Evolutionary conservation across 2,113 vertebrate species (phyloP).

Genomic region (Nesoenas mayeri): DNA sequence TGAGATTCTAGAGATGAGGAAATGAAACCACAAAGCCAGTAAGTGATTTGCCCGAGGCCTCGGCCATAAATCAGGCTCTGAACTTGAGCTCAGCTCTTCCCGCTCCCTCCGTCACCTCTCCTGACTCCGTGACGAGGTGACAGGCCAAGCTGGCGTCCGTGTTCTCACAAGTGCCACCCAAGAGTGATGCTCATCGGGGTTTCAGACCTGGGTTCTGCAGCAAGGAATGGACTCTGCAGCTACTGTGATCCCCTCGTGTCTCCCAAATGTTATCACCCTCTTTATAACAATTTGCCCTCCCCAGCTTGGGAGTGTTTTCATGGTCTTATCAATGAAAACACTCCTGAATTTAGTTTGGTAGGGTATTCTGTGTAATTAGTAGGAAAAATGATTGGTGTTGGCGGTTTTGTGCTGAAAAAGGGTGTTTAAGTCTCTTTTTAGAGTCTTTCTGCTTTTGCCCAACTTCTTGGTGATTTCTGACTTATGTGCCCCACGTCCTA

Average conservation of each 20-base stretch:
- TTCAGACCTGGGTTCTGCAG: background rate
- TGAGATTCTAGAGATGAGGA: constrained; percentile 21
- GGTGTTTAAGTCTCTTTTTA: background rate
- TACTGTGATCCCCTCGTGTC: background rate
- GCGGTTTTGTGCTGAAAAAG: background rate
- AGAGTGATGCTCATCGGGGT: background rate
- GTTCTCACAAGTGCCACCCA: accelerated
- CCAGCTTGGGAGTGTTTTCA: background rate
- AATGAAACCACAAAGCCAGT: constrained; percentile 35
- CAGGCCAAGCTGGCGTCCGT: accelerated
- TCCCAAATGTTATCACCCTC: background rate
- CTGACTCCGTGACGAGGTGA: background rate
- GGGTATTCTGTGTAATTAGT: background rate
- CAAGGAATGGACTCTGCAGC: background rate
- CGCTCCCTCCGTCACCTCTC: background rate
- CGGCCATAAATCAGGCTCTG: constrained; percentile 24
- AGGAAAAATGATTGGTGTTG: background rate
- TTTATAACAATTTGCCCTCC: background rate
- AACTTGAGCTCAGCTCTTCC: background rate
- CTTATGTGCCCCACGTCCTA: background rate
- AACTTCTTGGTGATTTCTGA: background rate
- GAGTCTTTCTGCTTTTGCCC: background rate
- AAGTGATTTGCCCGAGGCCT: constrained; percentile 18
- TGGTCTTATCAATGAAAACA: background rate
- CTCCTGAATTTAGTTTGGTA: background rate